These are phyloP conservation scores for Bombus polaris DNA, from an alignment of 1,140 invertebrate species.

Conservation along the genomic window DNA sequence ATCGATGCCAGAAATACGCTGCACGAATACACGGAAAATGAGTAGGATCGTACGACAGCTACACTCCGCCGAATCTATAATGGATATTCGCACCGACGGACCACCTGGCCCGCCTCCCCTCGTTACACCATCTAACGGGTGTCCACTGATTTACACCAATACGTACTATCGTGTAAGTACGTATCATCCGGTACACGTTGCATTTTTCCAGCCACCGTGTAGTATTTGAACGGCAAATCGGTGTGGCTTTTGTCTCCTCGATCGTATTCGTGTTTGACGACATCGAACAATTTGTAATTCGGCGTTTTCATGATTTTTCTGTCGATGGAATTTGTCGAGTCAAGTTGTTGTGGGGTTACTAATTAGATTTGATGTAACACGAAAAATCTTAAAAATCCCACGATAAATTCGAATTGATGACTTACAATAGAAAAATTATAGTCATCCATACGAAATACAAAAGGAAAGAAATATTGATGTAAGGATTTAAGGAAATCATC, in stretches of 20 bases:
- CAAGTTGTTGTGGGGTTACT: no score
- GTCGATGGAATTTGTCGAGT: not conserved
- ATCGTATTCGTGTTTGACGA: not conserved
- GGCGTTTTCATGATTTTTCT: not conserved
- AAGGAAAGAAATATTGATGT: not conserved
- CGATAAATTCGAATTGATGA: not conserved
- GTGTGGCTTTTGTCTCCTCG: not conserved
- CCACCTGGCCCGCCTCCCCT: conserved; percentile 73
- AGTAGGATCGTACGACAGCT: conserved; percentile 65
- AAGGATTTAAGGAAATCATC: not conserved
- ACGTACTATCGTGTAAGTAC: not conserved
- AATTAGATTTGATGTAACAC: not conserved
- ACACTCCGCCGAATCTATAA: conserved; percentile 74
- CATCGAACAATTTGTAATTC: not conserved
- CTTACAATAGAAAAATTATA: not conserved
- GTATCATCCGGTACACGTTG: not conserved
- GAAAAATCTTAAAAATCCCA: not conserved
- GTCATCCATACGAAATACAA: not conserved
- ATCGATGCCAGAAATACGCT: conserved; percentile 45
- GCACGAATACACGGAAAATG: conserved; percentile 59
- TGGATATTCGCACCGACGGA: conserved; percentile 76
- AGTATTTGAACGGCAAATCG: not conserved
- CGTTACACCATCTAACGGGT: conserved; percentile 67
- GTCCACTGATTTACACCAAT: conserved; percentile 51
- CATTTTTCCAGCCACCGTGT: not conserved